These are phyloP conservation scores for Stenurella melanura DNA, from an alignment of 2,888 invertebrate species.

Conservation along the genomic window DNA sequence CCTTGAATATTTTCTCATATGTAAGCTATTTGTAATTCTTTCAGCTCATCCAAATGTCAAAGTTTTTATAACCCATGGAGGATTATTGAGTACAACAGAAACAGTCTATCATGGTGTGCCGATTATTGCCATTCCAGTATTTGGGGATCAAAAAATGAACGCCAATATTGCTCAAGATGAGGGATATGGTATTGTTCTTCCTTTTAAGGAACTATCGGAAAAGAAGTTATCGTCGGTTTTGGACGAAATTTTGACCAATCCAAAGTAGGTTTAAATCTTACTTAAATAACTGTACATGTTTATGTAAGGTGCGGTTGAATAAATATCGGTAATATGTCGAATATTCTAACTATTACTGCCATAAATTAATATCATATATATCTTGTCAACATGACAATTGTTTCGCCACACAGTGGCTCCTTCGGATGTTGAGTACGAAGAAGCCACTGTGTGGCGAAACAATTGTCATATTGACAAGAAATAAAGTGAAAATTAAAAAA, in stretches of 20 bases:
- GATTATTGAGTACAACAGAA: conserved; percentile 29
- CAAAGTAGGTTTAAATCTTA: conserved; percentile 38
- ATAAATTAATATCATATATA: no score
- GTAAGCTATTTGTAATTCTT: neutral
- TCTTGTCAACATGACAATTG: no score
- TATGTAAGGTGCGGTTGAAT: no score
- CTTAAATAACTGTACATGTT: no score
- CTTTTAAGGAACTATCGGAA: conserved; percentile 9
- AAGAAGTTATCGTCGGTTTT: conserved; percentile 24
- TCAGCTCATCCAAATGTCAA: conserved; percentile 26
- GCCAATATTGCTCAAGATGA: conserved; percentile 2
- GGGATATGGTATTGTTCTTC: conserved; percentile 20
- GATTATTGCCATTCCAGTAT: conserved; percentile 23
- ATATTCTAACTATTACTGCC: no score
- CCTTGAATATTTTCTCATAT: no score
- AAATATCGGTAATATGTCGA: no score
- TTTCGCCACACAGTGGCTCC: no score
- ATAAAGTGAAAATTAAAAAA: no score
- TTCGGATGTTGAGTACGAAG: no score
- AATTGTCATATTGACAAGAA: no score
- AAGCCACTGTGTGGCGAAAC: no score
- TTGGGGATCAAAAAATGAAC: conserved; percentile 31
- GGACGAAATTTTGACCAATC: conserved; percentile 33
- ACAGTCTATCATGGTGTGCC: conserved; percentile 29
- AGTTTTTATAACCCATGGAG: conserved; percentile 26